Base-by-base conservation (phyloP, 2,113 vertebrate species). In the Aleadryas rufinucha region DNA sequence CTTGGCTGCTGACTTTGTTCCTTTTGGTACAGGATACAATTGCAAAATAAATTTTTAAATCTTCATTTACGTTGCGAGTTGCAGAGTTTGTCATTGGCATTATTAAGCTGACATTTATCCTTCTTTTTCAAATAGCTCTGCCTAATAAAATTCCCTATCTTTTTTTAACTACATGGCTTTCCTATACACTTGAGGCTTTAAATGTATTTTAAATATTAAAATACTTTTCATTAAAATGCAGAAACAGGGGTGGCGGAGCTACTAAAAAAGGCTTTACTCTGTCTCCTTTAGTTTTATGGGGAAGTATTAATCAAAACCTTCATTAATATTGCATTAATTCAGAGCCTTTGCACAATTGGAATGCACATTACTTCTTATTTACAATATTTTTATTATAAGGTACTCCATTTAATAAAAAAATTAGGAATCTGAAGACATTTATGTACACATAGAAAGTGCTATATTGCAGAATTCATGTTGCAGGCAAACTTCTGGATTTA, bases 151-250 rank as follows among this genome's bases (percentile, higher is more conserved):
- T 24, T 56, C 91, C 28, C 12, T 88, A 83, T 54, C 47, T 87
- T 94, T 97, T 92, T 75, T 81, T 50, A 89, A 84, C 35, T 63
- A 75, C 76, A 57, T 39, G 71, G 66, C 50, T 66, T 94, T 80
- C 72, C 50, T 92, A 76, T 77, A 75, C 80, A 91, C 84, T 94
- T 52, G 78, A 80, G 90, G 56, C 63, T 97, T 96, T 92, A 96
- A 96, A 95, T 87, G 82, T 68, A 82, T 79, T 96, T 98, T 96
- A 97, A 98, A 97, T 97, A 97, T 97, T 97, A 97, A 97, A 72
- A 93, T 89, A 76, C 24, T 31, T 95, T 94, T 97, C 92, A 95
- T 96, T 97, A 97, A 97, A 94, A 97, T 98, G 89, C 95, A 97
- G 91, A 96, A 95, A 89, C 33, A 90, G 59, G 63, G 88, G 70